Base-by-base conservation (phyloP, 2,888 invertebrate species). In the Melinaea menophilus region DNA sequence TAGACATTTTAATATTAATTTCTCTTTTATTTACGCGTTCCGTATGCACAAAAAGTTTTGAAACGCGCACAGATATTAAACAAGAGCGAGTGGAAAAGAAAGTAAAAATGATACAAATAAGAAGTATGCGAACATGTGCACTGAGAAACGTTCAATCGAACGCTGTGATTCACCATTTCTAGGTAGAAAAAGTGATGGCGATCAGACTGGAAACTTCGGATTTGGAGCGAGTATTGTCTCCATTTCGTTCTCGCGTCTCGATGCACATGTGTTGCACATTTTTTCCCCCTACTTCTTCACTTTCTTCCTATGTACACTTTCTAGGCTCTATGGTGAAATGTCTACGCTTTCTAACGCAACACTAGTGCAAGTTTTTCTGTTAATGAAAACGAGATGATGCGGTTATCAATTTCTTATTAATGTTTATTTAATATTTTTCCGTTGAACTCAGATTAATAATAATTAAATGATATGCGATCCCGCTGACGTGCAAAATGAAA, bases 291-390 rank as follows among this genome's bases (percentile, higher is more conserved):
- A 82, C 82, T 86, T 88, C 85, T 87, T 90, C 89, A 90, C 90
- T 90, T 90, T 90, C 90, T 89, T 90, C 86, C 80, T 80, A 81
- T 84, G 79, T 84, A 86, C 85, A 90, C 90, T 90, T 90, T 90
- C 90, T 90, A 89, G 84, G 80, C 80, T 86, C 84, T 82, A 88
- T 88, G 90, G 90, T 83, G 87, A 90, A 88, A 88, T 87, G 86
- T 76, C 82, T 84, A 79, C 85, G 86, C 88, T 90, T 89, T 90
- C 90, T 84, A 89, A 81, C 86, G 85, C 86, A 86, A 83, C 85
- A 83, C 82, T 73, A 86, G 88, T 87, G 87, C 87, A 88, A 88
- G 89, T 88, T 90, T 88, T 90, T 88, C 87, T 84, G 79, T 79
- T 78, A 84, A 87, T 86, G 88, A 88, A 88, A 89, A 79, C 86